These are phyloP conservation scores for Xenopus borealis DNA, from an alignment of 2,113 vertebrate species.

Conservation along the genomic window DNA sequence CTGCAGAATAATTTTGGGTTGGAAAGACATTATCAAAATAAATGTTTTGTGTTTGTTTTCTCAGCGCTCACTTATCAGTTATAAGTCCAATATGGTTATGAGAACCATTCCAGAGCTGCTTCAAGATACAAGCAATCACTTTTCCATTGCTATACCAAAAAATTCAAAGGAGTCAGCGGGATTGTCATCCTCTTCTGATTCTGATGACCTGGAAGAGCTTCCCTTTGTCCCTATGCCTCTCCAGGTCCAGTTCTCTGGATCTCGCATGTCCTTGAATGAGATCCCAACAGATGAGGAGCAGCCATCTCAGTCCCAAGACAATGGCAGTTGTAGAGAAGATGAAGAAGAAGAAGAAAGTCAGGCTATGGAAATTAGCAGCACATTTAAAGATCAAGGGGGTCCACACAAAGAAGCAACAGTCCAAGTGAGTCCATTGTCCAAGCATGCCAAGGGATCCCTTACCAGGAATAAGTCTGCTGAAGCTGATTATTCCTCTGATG, in stretches of 20 bases:
- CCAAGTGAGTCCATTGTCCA: slow-evolving; percentile 51
- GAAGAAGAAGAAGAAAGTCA: slow-evolving; percentile 49
- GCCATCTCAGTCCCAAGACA: slow-evolving; percentile 48
- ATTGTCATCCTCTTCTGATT: slow-evolving; percentile 89
- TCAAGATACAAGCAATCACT: slow-evolving; percentile 82
- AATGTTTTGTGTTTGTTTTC: background rate
- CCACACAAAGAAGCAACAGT: slow-evolving; percentile 49
- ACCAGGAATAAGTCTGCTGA: slow-evolving; percentile 58
- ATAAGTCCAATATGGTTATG: slow-evolving; percentile 96
- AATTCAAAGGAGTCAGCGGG: slow-evolving; percentile 81
- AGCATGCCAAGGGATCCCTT: slow-evolving; percentile 44
- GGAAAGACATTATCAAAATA: background rate
- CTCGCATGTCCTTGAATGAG: slow-evolving; percentile 86
- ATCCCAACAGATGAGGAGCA: slow-evolving; percentile 81
- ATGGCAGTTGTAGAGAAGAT: slow-evolving; percentile 50
- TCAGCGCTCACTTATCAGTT: slow-evolving; percentile 92
- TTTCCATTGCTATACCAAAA: slow-evolving; percentile 85
- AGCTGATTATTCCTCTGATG: slow-evolving; percentile 71
- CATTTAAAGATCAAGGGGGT: slow-evolving; percentile 12
- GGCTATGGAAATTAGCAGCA: slow-evolving; percentile 9
- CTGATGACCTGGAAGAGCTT: slow-evolving; percentile 88
- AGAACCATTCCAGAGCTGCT: slow-evolving; percentile 88
- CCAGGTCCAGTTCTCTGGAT: slow-evolving; percentile 87
- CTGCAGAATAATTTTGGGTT: too few relatives aligned
- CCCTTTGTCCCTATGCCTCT: slow-evolving; percentile 91